Evolutionary conservation across 2,797 vertebrate species (phyloP), one percentile per base, ranked within the genome.

Genomic region (Eulemur albifrons): DNA sequence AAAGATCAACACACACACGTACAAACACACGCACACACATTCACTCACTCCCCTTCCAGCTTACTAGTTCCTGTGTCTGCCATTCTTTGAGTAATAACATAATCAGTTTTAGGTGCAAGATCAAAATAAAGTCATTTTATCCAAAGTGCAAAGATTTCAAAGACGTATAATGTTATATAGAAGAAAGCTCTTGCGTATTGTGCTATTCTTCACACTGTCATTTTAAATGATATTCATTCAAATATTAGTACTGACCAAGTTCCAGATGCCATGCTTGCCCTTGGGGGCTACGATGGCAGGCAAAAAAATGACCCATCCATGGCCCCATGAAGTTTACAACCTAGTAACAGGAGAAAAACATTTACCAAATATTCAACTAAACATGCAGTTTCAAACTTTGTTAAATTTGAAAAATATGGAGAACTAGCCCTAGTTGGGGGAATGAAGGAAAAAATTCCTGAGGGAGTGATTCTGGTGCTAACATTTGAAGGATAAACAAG

Each of bases 91-190:
- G 59, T 88, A 63, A 77, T 75, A 38, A 86, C 69, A 93, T 84
- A 67, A 83, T 93, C 45, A 75, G 14, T 70, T 94, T 76, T 30
- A 70, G 10, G 61, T 65, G 35, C 25, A 93, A 89, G 8, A 45
- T 82, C 48, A 95, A 80, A 94, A 73, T 70, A 80, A 75, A 59
- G n/a, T 67, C 13, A 70, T 96, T 90, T 94, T 70, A 72, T 54
- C 18, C 65, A 89, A 75, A 87, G 14, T 32, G 1, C 23, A 13
- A 84, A 27, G 23, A 7, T 77, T 91, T 38, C 45, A 88, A 84
- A 43, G 75, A n/a, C 8, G 10, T 59, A 38, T 65, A 38, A 57
- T n/a, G 21, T 52, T 67, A 50, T 43, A 75, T 5, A 61, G 38
- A 83, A 65, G 59, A 80, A 57, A 48, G 18, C 20, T 88, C 27